Percentiles rank a stretch among this genome's conserved stretches.
Conservation (phyloP, 2,113 vertebrate genomes). For the Candoia aspera region DNA sequence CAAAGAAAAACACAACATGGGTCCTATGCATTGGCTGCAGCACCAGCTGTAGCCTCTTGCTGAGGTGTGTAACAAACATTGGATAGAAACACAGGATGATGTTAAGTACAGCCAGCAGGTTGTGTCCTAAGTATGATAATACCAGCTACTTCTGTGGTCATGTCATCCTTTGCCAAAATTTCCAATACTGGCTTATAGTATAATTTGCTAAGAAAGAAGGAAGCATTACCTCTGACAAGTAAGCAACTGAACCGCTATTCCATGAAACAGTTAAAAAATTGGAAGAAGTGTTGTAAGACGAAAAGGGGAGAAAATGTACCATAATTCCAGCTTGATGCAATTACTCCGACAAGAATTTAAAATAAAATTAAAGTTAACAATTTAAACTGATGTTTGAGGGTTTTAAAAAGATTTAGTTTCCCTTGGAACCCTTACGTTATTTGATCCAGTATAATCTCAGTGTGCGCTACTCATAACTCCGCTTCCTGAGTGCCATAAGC, state of each 20-base stretch:
- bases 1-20: background rate
- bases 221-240: constrained; percentile 26
- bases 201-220: constrained; percentile 13
- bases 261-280: constrained; percentile 69
- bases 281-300: constrained; percentile 52
- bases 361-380: constrained; percentile 85
- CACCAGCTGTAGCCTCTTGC: background rate
- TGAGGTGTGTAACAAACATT: background rate
- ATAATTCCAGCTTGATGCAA: constrained; percentile 80
- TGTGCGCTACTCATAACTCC: constrained; percentile 70
- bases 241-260: constrained; percentile 19
- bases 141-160: constrained; percentile 14
- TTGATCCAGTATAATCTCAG: constrained; percentile 79
- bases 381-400: constrained; percentile 82
- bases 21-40: background rate
- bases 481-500: constrained; percentile 75
- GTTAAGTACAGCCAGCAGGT: background rate
- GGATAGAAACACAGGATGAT: background rate
- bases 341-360: constrained; percentile 81
- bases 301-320: constrained; percentile 66
- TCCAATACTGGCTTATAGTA: fast-evolving
- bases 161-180: background rate
- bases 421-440: constrained; percentile 80
- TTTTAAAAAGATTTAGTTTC: constrained; percentile 83
- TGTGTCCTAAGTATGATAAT: background rate